Percentiles rank a stretch among this genome's conserved stretches.
Evolutionary conservation across 1,140 invertebrate genomes (phyloP).

Genomic region (Drosophila sp.): DNA sequence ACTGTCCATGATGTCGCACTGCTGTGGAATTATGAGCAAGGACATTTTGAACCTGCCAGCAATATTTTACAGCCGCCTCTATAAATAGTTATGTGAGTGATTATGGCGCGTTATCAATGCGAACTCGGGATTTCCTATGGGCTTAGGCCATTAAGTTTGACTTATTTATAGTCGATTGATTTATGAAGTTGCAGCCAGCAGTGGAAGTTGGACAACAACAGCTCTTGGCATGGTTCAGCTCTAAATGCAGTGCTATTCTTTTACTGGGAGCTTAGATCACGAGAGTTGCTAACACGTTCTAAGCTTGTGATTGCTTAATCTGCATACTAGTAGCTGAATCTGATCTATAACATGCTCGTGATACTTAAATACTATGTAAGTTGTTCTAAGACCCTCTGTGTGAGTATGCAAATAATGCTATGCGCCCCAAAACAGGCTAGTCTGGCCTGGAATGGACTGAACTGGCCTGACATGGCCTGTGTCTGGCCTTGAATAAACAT

Average conservation of each 20-base stretch:
- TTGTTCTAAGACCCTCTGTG: constrained; percentile 52
- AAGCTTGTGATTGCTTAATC: constrained; percentile 52
- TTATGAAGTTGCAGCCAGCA: constrained; percentile 49
- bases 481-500: constrained; percentile 64
- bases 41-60: constrained; percentile 48
- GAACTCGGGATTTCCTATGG: constrained; percentile 33
- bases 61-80: constrained; percentile 52
- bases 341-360: constrained; percentile 53
- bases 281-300: constrained; percentile 48
- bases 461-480: constrained; percentile 30
- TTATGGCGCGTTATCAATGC: constrained; percentile 66
- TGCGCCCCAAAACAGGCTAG: constrained; percentile 52
- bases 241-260: constrained; percentile 2
- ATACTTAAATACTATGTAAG: constrained; percentile 62
- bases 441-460: constrained; percentile 41
- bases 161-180: constrained; percentile 77
- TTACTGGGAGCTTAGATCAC: constrained; percentile 25
- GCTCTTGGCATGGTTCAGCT: neutral
- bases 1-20: neutral
- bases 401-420: constrained; percentile 68
- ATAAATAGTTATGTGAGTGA: constrained; percentile 77
- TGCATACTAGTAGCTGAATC: constrained; percentile 69
- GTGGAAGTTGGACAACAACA: neutral
- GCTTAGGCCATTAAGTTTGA: constrained; percentile 62
- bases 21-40: constrained; percentile 54